phyloP scores from a whole-genome alignment of 2,797 vertebrate genomes.

The Periophthalmus magnuspinnatus region DNA sequence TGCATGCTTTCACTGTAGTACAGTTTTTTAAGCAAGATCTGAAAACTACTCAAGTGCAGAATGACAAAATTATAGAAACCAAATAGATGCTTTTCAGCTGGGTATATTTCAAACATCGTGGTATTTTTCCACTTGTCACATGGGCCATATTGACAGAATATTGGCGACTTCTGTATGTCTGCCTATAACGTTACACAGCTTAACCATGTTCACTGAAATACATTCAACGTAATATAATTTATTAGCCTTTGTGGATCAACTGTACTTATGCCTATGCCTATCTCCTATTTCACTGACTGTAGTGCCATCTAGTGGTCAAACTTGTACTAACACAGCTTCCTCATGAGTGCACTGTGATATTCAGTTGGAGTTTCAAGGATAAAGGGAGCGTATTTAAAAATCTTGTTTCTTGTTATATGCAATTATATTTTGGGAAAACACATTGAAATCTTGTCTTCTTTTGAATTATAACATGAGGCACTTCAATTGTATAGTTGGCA shows the following conservation, averaged over 20 bases:
- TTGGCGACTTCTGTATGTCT: too few species aligned
- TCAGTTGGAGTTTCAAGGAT: neutral
- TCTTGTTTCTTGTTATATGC: constrained; percentile 5
- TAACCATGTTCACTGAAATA: too few species aligned
- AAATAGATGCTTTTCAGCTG: too few species aligned
- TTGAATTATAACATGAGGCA: neutral
- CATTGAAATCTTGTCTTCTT: neutral
- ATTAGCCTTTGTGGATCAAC: neutral
- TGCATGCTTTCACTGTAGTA: neutral
- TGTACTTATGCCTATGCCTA: too few species aligned
- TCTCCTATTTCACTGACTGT: neutral
- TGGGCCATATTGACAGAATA: too few species aligned
- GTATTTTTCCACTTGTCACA: too few species aligned
- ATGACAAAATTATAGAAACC: too few species aligned
- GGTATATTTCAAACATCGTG: too few species aligned
- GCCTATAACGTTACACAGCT: too few species aligned
- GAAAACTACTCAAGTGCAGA: neutral
- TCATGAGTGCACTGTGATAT: neutral
- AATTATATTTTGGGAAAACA: neutral
- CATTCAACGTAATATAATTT: too few species aligned
- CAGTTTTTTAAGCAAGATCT: neutral
- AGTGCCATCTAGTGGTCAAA: constrained; percentile 5
- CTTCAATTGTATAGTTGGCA: neutral
- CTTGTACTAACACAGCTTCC: neutral
- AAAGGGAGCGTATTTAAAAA: neutral